phyloP scores from a whole-genome alignment of 2,797 vertebrate species.

The Gorsachius magnificus region DNA sequence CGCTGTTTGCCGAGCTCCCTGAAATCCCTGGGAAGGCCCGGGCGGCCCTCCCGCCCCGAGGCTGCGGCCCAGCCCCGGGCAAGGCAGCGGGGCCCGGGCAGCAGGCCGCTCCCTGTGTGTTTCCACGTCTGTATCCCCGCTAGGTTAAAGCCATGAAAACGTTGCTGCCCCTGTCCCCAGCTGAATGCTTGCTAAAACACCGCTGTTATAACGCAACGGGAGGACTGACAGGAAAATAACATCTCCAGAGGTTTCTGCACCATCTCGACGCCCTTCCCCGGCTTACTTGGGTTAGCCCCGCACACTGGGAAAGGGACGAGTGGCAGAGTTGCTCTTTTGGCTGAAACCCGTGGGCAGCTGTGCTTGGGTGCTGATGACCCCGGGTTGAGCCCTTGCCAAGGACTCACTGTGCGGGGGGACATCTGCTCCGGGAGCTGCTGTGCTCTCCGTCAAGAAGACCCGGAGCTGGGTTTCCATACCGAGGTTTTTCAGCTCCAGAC shows the following conservation, averaged over 20 bases:
- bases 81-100: neutral
- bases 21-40: neutral
- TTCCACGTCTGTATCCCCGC: too few relatives aligned
- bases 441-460: neutral
- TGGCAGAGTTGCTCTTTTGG: neutral
- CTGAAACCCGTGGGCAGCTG: neutral
- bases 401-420: neutral
- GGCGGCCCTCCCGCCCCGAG: neutral
- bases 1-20: neutral
- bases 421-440: neutral
- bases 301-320: neutral
- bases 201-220: neutral
- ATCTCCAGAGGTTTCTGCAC: neutral
- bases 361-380: neutral
- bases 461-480: neutral
- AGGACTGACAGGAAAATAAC: neutral
- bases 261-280: neutral
- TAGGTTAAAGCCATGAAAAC: neutral
- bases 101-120: neutral
- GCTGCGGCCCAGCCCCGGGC: neutral
- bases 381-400: neutral
- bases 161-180: neutral
- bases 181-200: neutral
- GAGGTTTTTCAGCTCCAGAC: neutral
- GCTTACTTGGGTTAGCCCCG: neutral